phyloP scores from a whole-genome alignment of 2,888 invertebrate genomes.

The Fragum sueziense region DNA sequence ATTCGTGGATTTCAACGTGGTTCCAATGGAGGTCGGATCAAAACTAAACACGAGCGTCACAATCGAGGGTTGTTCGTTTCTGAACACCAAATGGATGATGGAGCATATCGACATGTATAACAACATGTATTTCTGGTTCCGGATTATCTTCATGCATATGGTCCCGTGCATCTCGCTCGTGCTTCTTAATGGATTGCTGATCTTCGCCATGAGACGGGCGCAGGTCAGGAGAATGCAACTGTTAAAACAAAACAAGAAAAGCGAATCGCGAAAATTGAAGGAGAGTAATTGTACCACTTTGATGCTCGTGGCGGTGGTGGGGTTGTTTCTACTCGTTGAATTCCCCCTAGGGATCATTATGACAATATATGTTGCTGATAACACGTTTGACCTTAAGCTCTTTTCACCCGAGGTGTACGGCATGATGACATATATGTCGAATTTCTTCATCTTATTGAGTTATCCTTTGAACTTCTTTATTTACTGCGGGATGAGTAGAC shows the following conservation, averaged over 20 bases:
- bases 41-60: slow-evolving; percentile 62
- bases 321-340: slow-evolving; percentile 83
- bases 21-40: slow-evolving; percentile 86
- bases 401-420: slow-evolving; percentile 65
- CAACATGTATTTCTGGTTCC: slow-evolving; percentile 89
- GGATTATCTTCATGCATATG: slow-evolving; percentile 95
- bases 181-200: slow-evolving; percentile 93
- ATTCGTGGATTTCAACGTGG: slow-evolving; percentile 89
- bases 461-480: slow-evolving; percentile 97
- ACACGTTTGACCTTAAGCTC: slow-evolving; percentile 70
- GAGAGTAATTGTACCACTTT: slow-evolving; percentile 82
- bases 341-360: slow-evolving; percentile 82
- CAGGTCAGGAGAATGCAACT: slow-evolving; percentile 90
- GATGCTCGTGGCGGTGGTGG: slow-evolving; percentile 83
- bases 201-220: slow-evolving; percentile 92
- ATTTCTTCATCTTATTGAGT: slow-evolving; percentile 94
- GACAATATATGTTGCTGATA: slow-evolving; percentile 89
- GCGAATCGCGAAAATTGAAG: slow-evolving; percentile 79
- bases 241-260: slow-evolving; percentile 87
- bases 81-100: slow-evolving; percentile 62
- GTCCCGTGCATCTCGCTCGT: slow-evolving; percentile 94
- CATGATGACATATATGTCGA: slow-evolving; percentile 86
- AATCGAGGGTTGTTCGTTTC: slow-evolving; percentile 67
- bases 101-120: slow-evolving; percentile 87
- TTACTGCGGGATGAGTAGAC: slow-evolving; percentile 97